These are phyloP conservation scores for Ancistrus triradiatus DNA, from an alignment of 2,113 vertebrate genomes.

Conservation along the genomic window DNA sequence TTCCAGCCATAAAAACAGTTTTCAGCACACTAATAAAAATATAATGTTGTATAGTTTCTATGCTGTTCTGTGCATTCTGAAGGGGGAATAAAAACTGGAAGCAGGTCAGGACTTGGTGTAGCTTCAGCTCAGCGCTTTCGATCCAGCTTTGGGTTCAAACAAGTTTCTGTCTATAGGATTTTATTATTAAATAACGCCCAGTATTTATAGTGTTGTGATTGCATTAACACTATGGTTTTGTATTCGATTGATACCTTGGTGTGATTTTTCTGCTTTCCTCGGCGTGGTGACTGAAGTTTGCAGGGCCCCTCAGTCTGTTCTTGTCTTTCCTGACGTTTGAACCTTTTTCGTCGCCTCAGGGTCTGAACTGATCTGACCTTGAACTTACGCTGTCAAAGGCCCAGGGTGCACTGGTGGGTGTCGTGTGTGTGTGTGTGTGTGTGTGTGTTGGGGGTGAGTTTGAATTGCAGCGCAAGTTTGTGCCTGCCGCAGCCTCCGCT, in stretches of 20 bases:
- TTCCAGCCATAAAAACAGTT: no score
- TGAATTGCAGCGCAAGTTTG: slow-evolving; percentile 62
- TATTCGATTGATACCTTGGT: no score
- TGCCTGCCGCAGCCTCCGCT: slow-evolving; percentile 61
- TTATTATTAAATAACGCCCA: no score
- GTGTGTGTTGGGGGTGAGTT: slow-evolving; percentile 41
- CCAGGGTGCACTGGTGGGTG: slow-evolving; percentile 17
- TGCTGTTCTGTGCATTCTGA: no score
- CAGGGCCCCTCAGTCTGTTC: slow-evolving; percentile 38
- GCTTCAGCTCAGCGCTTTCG: no score
- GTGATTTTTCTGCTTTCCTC: no score
- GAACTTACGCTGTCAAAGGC: slow-evolving; percentile 66
- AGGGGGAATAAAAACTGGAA: no score
- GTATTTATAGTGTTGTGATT: no score
- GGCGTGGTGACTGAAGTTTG: slow-evolving; percentile 47
- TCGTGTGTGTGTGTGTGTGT: slow-evolving; percentile 24
- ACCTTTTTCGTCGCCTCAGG: slow-evolving; percentile 54
- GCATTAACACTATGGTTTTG: no score
- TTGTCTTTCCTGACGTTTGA: slow-evolving; percentile 48
- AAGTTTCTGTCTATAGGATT: neutral
- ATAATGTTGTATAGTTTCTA: no score
- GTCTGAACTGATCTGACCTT: slow-evolving; percentile 60
- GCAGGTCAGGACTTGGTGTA: no score
- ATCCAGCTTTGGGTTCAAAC: neutral
- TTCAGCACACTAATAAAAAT: no score